Percentiles rank a stretch among this genome's conserved stretches.
These are phyloP conservation scores for Pseudomugil tenellus DNA, from an alignment of 2,797 vertebrate genomes.

Conservation along the genomic window DNA sequence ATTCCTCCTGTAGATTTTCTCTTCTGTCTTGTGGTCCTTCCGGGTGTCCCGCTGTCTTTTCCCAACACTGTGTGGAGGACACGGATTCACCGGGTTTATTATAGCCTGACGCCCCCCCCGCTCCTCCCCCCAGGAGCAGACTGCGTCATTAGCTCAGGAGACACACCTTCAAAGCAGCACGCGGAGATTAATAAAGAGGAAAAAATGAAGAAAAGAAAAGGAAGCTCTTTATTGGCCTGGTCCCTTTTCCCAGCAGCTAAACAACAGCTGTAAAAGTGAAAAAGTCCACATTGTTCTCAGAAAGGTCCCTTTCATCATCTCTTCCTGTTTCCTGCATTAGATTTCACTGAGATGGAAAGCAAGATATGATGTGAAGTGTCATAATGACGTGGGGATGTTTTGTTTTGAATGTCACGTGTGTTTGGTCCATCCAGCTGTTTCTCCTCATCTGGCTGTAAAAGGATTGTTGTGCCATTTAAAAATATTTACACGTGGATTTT, in stretches of 20 bases:
- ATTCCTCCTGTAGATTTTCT: not conserved
- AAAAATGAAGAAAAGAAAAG: not conserved
- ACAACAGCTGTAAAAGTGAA: not conserved
- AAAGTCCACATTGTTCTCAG: not conserved
- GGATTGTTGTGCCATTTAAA: not conserved
- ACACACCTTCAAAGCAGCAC: constrained; percentile 55
- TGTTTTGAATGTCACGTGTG: constrained; percentile 39
- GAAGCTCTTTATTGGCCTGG: not conserved
- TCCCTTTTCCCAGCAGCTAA: not conserved
- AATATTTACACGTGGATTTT: not conserved
- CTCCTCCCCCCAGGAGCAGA: not conserved
- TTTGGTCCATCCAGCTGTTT: not conserved
- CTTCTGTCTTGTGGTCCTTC: not conserved
- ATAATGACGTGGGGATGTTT: not conserved
- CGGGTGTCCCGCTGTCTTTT: not conserved
- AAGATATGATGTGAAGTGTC: not conserved
- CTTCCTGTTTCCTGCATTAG: not conserved
- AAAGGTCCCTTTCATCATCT: not conserved
- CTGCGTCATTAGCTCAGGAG: constrained; percentile 44
- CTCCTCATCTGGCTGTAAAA: not conserved
- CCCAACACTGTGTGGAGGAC: not conserved
- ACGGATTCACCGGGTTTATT: constrained; percentile 26
- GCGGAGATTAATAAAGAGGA: not conserved
- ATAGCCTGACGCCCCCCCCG: not conserved
- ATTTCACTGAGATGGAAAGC: no score